Conservation (phyloP, 2,888 invertebrate genomes). For the Allacma fusca region DNA sequence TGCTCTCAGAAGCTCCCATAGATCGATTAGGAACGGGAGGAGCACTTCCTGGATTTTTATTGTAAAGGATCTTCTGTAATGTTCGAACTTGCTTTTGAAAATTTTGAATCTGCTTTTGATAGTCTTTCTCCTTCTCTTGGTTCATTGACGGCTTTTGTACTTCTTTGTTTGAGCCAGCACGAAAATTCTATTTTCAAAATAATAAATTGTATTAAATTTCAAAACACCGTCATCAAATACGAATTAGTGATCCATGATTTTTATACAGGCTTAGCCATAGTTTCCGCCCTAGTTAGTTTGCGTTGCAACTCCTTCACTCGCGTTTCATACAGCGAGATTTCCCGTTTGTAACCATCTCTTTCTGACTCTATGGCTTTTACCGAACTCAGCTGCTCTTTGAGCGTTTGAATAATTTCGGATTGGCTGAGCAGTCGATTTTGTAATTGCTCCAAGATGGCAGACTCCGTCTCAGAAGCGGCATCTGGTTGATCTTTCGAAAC, state of each 20-base stretch:
- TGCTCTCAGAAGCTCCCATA: neutral
- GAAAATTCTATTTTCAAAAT: too few species aligned
- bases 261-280: slow-evolving; percentile 19
- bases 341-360: slow-evolving; percentile 3
- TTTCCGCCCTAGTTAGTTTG: slow-evolving; percentile 27
- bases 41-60: slow-evolving; percentile 49
- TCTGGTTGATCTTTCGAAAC: neutral
- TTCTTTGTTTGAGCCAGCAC: neutral
- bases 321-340: slow-evolving; percentile 22
- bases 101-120: slow-evolving; percentile 51
- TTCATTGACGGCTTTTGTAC: slow-evolving; percentile 14
- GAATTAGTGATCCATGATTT: neutral
- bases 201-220: too few species aligned
- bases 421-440: slow-evolving; percentile 4
- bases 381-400: slow-evolving; percentile 19
- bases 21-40: slow-evolving; percentile 9
- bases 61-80: slow-evolving; percentile 56
- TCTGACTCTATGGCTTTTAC: neutral
- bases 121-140: slow-evolving; percentile 57
- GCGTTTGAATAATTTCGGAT: slow-evolving; percentile 28
- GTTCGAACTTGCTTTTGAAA: slow-evolving; percentile 57
- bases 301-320: slow-evolving; percentile 30
- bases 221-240: too few species aligned
- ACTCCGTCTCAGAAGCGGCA: neutral
- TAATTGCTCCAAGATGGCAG: slow-evolving; percentile 14